Conservation (phyloP, 2,888 invertebrate species). For the Cristatella mucedo region DNA sequence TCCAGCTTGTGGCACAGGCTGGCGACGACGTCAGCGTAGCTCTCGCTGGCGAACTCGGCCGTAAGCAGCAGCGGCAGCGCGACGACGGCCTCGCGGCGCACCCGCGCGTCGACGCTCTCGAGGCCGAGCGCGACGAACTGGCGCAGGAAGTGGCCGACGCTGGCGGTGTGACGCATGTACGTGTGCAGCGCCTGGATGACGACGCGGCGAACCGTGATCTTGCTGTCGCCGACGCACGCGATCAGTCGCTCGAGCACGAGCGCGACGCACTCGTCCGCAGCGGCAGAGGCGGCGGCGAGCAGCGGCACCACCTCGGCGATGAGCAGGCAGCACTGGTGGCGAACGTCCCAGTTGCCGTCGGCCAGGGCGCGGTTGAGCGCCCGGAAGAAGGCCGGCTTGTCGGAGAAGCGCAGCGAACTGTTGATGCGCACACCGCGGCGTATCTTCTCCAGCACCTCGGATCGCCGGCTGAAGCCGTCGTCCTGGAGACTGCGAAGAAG, state of each 20-base stretch:
- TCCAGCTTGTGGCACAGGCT: conserved; percentile 28
- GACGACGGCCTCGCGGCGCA: conserved; percentile 35
- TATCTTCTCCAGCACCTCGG: conserved; percentile 30
- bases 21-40: conserved; percentile 34
- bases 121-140: conserved; percentile 36
- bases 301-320: conserved; percentile 33
- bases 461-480: conserved; percentile 28
- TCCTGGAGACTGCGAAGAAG: no score
- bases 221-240: conserved; percentile 33
- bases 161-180: conserved; percentile 38
- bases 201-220: conserved; percentile 31
- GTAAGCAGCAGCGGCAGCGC: conserved; percentile 38
- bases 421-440: conserved; percentile 27
- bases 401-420: conserved; percentile 26
- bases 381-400: conserved; percentile 29
- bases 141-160: conserved; percentile 34
- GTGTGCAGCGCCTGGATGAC: conserved; percentile 39
- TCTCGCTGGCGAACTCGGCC: conserved; percentile 36
- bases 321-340: conserved; percentile 38
- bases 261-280: conserved; percentile 35
- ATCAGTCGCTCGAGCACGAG: conserved; percentile 34
- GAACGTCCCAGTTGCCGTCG: conserved; percentile 40
- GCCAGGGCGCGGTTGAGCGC: conserved; percentile 35
- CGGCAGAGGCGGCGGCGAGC: conserved; percentile 28
- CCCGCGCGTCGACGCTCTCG: conserved; percentile 28